phyloP scores from a whole-genome alignment of 2,113 vertebrate genomes.

The Boleophthalmus pectinirostris region DNA sequence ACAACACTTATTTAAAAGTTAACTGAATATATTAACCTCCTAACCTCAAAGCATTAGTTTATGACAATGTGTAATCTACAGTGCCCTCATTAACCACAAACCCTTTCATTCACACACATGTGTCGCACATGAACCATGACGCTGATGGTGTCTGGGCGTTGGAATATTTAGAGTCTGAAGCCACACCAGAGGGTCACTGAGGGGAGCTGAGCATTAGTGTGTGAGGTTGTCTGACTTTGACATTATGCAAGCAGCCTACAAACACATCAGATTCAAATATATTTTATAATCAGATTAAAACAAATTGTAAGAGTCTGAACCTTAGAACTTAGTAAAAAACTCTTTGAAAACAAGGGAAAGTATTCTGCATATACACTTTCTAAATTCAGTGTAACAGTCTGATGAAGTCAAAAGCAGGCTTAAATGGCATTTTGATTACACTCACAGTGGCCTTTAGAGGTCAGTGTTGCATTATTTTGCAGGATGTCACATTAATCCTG shows the following conservation, averaged over 20 bases:
- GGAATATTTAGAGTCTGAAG: not conserved
- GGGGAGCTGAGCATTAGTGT: constrained; percentile 27
- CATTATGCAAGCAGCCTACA: not conserved
- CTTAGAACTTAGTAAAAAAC: not conserved
- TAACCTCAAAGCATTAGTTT: not conserved
- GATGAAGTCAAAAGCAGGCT: not conserved
- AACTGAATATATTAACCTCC: not conserved
- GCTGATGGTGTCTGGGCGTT: not conserved
- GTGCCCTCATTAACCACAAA: not conserved
- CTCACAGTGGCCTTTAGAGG: constrained; percentile 52
- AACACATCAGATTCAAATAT: not conserved
- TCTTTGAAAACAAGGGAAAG: not conserved
- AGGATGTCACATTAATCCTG: constrained; percentile 27
- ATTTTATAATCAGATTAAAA: not conserved
- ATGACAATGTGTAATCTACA: not conserved
- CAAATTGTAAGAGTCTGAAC: not conserved
- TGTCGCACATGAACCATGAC: not conserved
- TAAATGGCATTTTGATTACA: not conserved
- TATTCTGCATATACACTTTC: not conserved
- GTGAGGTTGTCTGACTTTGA: constrained; percentile 29
- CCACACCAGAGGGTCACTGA: constrained; percentile 37
- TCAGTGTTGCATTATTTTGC: constrained; percentile 40
- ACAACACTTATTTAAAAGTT: not conserved
- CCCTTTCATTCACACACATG: not conserved
- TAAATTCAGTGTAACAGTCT: not conserved